Evolutionary conservation across 1,140 invertebrate species (phyloP).

Genomic region (Rhagoletis pomonella): DNA sequence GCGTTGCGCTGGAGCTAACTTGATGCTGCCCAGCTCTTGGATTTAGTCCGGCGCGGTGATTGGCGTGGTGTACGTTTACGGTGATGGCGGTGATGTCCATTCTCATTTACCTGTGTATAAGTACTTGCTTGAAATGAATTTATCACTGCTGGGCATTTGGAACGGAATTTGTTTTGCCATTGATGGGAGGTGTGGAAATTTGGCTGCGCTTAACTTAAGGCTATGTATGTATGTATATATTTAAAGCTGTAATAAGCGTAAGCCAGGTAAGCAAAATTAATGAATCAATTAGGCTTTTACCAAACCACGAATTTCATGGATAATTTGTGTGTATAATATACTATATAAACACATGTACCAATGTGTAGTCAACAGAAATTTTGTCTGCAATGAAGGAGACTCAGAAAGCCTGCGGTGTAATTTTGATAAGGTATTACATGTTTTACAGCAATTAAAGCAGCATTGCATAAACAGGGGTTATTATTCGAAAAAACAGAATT

Average conservation of each 20-base stretch:
- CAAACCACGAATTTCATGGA: constrained; percentile 3
- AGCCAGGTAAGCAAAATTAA: constrained; percentile 51
- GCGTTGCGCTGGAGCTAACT: neutral
- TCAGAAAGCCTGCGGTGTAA: neutral
- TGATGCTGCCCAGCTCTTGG: neutral
- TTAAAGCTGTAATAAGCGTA: neutral
- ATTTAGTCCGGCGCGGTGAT: neutral
- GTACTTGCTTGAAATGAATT: constrained; percentile 41
- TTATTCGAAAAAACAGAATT: neutral
- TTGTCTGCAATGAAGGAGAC: no score
- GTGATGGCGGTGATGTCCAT: neutral
- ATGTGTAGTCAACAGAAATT: neutral
- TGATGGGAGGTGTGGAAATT: no score
- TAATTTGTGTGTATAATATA: neutral
- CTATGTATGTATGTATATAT: neutral
- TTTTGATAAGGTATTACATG: neutral
- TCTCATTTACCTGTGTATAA: neutral
- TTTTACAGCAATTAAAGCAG: constrained; percentile 26
- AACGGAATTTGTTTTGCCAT: neutral
- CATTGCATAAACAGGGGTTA: neutral
- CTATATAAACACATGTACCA: neutral
- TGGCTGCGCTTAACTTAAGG: constrained; percentile 8
- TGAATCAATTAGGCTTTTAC: constrained; percentile 44
- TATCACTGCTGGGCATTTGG: neutral
- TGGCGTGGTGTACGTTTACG: neutral